A percentile compares a stretch with the other conserved stretches of the same genome.
phyloP scores from a whole-genome alignment of 2,113 vertebrate genomes.

The Cranoglanis bouderius region DNA sequence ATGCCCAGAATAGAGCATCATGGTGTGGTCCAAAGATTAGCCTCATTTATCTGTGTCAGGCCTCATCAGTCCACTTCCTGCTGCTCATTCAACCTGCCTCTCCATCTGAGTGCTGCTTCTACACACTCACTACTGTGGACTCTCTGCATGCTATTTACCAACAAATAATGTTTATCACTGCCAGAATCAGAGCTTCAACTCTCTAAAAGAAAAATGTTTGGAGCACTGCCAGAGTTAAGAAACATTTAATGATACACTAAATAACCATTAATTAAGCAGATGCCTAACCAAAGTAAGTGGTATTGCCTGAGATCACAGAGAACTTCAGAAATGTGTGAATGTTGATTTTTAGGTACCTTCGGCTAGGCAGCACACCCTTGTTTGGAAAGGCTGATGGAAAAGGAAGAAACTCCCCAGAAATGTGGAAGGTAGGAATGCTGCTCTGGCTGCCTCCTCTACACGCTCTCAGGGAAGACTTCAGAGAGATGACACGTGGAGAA shows the following conservation, averaged over 20 bases:
- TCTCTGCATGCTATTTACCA: constrained; percentile 37
- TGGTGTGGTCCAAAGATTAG: constrained; percentile 60
- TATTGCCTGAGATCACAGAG: neutral
- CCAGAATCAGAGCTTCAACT: neutral
- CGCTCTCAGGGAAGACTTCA: constrained; percentile 34
- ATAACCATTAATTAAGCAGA: neutral
- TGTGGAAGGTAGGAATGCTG: constrained; percentile 42
- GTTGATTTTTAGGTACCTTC: constrained; percentile 16
- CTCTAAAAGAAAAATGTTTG: neutral
- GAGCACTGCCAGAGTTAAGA: neutral
- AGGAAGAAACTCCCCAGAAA: constrained; percentile 24
- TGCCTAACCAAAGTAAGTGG: neutral
- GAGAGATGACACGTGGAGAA: constrained; percentile 33
- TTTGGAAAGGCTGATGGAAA: constrained; percentile 40
- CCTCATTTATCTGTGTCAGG: constrained; percentile 62
- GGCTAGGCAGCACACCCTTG: constrained; percentile 15
- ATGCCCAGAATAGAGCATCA: constrained; percentile 45
- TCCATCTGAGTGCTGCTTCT: constrained; percentile 32
- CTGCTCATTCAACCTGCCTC: constrained; percentile 53
- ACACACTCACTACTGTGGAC: constrained; percentile 36
- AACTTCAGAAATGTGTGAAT: constrained; percentile 5
- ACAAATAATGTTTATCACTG: constrained; percentile 17
- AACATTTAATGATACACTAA: neutral
- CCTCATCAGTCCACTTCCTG: constrained; percentile 56
- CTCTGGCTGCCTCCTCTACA: constrained; percentile 26